A percentile compares a stretch with the other conserved stretches of the same genome.
These are phyloP conservation scores for Eulimnadia texana DNA, from an alignment of 1,140 invertebrate genomes.

Conservation along the genomic window DNA sequence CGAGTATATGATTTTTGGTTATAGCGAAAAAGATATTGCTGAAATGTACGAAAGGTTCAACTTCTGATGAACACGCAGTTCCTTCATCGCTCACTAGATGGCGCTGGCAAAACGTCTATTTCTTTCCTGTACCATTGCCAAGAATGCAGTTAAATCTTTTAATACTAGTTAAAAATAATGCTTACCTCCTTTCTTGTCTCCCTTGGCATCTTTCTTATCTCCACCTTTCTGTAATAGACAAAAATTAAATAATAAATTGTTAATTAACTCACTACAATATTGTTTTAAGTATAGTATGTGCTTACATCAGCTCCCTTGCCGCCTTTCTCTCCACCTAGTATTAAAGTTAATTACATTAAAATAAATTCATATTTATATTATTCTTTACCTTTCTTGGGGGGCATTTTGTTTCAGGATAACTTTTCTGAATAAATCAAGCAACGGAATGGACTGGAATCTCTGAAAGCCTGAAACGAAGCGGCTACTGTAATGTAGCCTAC, in stretches of 20 bases:
- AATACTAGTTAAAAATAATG: background rate
- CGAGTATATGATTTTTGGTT: too few species aligned
- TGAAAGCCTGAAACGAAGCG: background rate
- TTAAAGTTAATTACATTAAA: background rate
- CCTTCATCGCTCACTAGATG: too few species aligned
- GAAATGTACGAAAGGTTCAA: too few species aligned
- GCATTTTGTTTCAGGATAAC: constrained; percentile 6
- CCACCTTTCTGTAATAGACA: constrained; percentile 11
- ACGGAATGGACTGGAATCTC: background rate
- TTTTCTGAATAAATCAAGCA: background rate
- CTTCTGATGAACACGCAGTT: too few species aligned
- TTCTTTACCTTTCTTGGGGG: constrained; percentile 14
- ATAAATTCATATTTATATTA: background rate
- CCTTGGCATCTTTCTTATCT: constrained; percentile 14
- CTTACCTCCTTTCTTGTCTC: constrained; percentile 15
- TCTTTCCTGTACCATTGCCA: too few species aligned
- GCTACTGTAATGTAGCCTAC: too few species aligned
- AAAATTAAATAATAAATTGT: background rate
- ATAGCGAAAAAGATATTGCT: too few species aligned
- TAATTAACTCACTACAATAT: background rate
- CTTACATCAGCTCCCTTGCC: constrained; percentile 16
- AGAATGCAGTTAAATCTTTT: too few species aligned
- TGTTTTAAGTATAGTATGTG: background rate
- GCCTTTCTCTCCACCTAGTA: constrained; percentile 7
- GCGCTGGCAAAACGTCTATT: too few species aligned